Evolutionary conservation across 2,113 vertebrate genomes (phyloP), one percentile per base, ranked within the genome.

Genomic region (Tychaedon coryphoeus): DNA sequence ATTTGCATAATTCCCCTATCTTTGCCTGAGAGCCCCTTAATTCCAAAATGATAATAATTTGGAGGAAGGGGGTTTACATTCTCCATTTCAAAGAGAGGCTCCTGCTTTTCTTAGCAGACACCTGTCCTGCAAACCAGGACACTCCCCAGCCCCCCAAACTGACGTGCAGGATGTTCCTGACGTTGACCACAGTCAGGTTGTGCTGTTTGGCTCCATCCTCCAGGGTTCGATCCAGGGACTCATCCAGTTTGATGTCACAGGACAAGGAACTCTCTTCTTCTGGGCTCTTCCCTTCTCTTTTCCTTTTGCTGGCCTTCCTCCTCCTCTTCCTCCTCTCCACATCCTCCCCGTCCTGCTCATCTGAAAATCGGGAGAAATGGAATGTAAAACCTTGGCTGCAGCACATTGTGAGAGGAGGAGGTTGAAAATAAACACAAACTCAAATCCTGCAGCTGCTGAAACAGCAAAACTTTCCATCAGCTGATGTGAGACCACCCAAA

Each of bases 111-210:
- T 43, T 19, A 19, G 43, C 43, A 45, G 43, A 19, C 43, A 43
- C 43, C 43, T 20, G 43, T 45, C 43, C 43, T 10, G 10, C 43
- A 45, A 10, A 45, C 43, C 43, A 45, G 19, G 43, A 0, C 3
- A 7, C 4, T 6, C 5, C 43, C 20, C 60, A 24, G 8, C 6
- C 1, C 34, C 5, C 33, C 1, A 0, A 14, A 98, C 99, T 98
- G 96, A 99, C 99, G 0, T 99, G 99, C n/a, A 99, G 98, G 84
- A 99, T 99, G 95, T 98, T 98, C 12, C 99, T 97, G 25, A 99
- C 99, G 1, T 99, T 99, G 88, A 98, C 97, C 1, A 98, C 98
- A 0, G 99, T 99, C 95, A 99, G 97, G 89, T 99, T 99, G 95
- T 98, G 99, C 38, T 98, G 98, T 19, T 98, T 99, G 7, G 99